Evolutionary conservation across 2,113 vertebrate genomes (phyloP).

Genomic region (Malurus elegans): DNA sequence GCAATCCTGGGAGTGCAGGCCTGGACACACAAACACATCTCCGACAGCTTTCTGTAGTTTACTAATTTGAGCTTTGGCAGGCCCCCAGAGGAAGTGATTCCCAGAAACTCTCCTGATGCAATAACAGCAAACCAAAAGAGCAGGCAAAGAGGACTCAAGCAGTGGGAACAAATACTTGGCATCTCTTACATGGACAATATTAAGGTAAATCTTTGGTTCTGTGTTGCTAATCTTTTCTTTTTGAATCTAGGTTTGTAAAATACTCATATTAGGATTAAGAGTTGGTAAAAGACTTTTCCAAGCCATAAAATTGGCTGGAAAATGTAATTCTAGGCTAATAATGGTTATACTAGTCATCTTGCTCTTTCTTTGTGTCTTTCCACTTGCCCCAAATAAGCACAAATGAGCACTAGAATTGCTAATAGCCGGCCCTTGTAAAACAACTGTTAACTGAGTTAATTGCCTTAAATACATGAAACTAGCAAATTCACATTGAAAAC

Average conservation of each 20-base stretch:
- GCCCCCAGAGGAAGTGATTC: neutral
- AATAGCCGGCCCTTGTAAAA: neutral
- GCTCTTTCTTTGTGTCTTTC: neutral
- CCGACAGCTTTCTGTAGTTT: neutral
- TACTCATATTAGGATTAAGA: neutral
- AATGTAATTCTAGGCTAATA: neutral
- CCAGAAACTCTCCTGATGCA: neutral
- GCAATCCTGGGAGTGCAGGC: neutral
- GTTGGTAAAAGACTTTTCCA: neutral
- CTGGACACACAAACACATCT: neutral
- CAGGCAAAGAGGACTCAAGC: neutral
- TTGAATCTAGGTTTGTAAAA: neutral
- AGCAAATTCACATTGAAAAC: neutral
- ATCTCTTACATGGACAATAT: neutral
- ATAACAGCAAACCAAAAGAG: neutral
- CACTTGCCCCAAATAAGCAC: neutral
- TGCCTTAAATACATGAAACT: neutral
- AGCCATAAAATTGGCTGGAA: neutral
- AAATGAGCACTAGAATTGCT: neutral
- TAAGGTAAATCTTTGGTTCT: neutral
- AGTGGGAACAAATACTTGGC: neutral
- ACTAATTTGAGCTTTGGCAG: neutral
- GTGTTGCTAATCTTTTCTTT: neutral
- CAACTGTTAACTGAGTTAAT: constrained; percentile 20
- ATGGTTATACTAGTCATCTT: neutral